Base-by-base conservation (phyloP, 2,113 vertebrate genomes). In the Plectropomus leopardus region DNA sequence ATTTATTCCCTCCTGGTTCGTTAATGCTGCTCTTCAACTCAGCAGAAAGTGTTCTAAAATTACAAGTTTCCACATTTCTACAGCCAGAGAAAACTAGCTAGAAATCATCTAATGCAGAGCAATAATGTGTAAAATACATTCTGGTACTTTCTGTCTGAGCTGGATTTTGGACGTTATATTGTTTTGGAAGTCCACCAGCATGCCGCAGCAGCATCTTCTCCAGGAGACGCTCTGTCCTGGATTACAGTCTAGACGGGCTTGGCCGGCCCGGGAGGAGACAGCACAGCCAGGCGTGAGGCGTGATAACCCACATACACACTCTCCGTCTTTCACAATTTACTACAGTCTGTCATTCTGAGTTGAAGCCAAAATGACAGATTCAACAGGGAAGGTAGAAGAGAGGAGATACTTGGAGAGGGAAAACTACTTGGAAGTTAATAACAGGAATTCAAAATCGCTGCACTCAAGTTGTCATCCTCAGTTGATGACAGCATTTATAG, bases 161-260 rank as follows among this genome's bases (percentile, higher is more conserved):
- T 54, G 54, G 45, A 76, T 86, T n/a, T 88, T 77, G 77, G 77
- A 72, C 57, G 76, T 67, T 55, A 50, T 4, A 78, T 50, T 66
- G 32, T 83, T 81, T 50, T 88, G 87, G 82, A 81, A 57, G 53
- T 21, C 61, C 63, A 83, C 85, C 83, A 89, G 73, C 57, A 36
- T 15, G 34, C 40, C 1, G 21, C 67, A 61, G 21, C 67, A 61
- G 51, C 21, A 17, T 81, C 74, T 74, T 60, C 32, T 63, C 60
- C 28, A 36, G 72, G 61, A 64, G 67, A 74, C 44, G 34, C 19
- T 81, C 81, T 76, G 54, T 10, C 40, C 50, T 51, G 78, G 76
- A 86, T 72, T 70, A 67, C 32, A 81, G 88, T 80, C 84, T 87
- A 83, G 80, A 90, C 79, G 8, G 67, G 71, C 34, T 84, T 53